Base-by-base conservation (phyloP, 2,113 vertebrate genomes). In the Chrysochloris asiatica region DNA sequence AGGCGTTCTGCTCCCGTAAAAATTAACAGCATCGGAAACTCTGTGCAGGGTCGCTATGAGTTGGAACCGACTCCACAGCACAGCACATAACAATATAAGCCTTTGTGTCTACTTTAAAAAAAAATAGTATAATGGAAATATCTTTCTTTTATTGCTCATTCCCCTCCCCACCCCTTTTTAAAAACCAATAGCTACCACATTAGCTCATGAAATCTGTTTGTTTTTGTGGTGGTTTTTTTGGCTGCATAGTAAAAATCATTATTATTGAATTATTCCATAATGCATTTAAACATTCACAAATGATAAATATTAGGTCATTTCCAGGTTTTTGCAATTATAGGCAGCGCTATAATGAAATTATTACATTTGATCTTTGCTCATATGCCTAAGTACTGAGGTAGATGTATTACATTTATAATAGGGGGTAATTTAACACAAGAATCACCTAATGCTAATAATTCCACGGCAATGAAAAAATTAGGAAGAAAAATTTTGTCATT, bases 81-180 rank as follows among this genome's bases (percentile, higher is more conserved):
- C n/a, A n/a, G n/a, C n/a, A n/a, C n/a, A n/a, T n/a, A n/a, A n/a
- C n/a, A n/a, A n/a, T n/a, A n/a, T 3, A 87, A 86, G 43, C 2
- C 36, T 61, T 41, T 4, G 1, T 14, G 1, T 69, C 13, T 19
- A 41, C 41, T 65, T 75, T 56, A 38, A 0, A 22, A 48, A 76
- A 77, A 54, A 75, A 67, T 28, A 67, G n/a, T 50, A 48, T 19
- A 91, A 73, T 88, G 63, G 12, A 78, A 87, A 79, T 11, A 91
- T 19, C 54, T 65, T 84, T 26, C 38, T 43, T 63, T 63, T 59
- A 4, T 61, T 16, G 52, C 10, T 48, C 41, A 78, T 3, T n/a
- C n/a, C 73, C 16, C 22, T 9, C 14, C 36, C 47, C 12, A 28
- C 17, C 17, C 59, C 73, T 81, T 45, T 38, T 61, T 63, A 50